Evolutionary conservation across 1,140 invertebrate genomes (phyloP).

Genomic region (Maconellicoccus hirsutus): DNA sequence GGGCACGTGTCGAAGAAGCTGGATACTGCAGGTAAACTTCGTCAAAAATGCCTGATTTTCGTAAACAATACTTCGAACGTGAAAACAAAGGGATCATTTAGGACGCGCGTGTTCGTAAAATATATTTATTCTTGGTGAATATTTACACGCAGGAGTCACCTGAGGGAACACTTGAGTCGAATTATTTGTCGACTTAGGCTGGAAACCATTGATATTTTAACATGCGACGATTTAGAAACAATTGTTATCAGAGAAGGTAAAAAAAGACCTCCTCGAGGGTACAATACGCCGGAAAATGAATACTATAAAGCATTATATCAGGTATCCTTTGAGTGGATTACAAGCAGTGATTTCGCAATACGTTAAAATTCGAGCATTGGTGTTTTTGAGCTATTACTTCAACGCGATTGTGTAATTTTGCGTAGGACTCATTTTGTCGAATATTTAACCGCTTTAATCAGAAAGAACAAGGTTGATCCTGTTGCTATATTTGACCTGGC

Average conservation of each 20-base stretch:
- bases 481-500: conserved; percentile 71
- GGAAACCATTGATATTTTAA: conserved; percentile 65
- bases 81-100: no score
- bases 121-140: neutral
- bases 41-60: no score
- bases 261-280: conserved; percentile 55
- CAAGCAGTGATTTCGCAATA: no score
- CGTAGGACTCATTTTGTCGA: conserved; percentile 86
- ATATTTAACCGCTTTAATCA: conserved; percentile 77
- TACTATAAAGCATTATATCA: conserved; percentile 53
- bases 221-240: conserved; percentile 68
- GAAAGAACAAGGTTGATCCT: conserved; percentile 70
- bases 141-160: conserved; percentile 58
- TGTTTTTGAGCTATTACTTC: neutral
- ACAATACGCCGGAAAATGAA: conserved; percentile 52
- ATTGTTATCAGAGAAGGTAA: conserved; percentile 55
- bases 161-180: conserved; percentile 74
- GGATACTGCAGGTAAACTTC: conserved; percentile 71
- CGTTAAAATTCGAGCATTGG: neutral
- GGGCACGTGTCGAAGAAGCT: conserved; percentile 62
- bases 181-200: conserved; percentile 55
- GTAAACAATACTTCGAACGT: no score
- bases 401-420: conserved; percentile 27
- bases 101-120: no score
- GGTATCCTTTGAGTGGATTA: conserved; percentile 44